These are phyloP conservation scores for Pelodiscus sinensis DNA, from an alignment of 2,113 vertebrate species.

Conservation along the genomic window DNA sequence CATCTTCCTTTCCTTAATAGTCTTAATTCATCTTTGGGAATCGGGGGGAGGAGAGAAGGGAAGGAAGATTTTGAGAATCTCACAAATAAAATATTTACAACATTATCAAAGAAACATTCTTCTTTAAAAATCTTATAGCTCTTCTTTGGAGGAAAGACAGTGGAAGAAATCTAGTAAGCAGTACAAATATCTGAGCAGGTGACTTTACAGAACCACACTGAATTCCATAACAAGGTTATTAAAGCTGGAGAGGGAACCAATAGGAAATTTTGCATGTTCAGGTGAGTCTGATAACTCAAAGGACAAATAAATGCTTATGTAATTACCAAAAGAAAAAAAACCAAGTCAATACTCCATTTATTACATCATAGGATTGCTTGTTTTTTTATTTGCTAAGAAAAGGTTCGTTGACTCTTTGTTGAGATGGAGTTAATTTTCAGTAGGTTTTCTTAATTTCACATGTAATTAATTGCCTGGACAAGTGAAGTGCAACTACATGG, in stretches of 20 bases:
- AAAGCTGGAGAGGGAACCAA: not conserved
- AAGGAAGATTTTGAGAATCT: not conserved
- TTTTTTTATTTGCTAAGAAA: conserved; percentile 27
- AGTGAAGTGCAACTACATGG: conserved; percentile 15
- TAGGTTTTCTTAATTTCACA: conserved; percentile 35
- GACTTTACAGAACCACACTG: not conserved
- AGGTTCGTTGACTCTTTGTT: conserved; percentile 36
- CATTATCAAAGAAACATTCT: not conserved
- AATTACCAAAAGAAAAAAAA: conserved; percentile 31
- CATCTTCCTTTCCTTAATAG: too few relatives aligned
- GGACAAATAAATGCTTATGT: conserved; percentile 10
- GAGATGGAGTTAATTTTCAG: conserved; percentile 47
- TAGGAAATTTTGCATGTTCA: not conserved
- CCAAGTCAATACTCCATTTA: not conserved
- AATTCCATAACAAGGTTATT: not conserved
- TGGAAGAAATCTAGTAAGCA: not conserved
- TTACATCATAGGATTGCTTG: not conserved
- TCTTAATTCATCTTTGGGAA: not conserved
- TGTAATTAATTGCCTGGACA: conserved; percentile 38
- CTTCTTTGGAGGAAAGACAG: not conserved
- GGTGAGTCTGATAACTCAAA: not conserved
- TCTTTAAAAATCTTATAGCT: not conserved
- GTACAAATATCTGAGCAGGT: not conserved
- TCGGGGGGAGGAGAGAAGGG: not conserved
- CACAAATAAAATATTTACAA: accelerated